Evolutionary conservation across 2,888 invertebrate genomes (phyloP), one percentile per base, ranked within the genome.

Genomic region (Apamea epomidion): DNA sequence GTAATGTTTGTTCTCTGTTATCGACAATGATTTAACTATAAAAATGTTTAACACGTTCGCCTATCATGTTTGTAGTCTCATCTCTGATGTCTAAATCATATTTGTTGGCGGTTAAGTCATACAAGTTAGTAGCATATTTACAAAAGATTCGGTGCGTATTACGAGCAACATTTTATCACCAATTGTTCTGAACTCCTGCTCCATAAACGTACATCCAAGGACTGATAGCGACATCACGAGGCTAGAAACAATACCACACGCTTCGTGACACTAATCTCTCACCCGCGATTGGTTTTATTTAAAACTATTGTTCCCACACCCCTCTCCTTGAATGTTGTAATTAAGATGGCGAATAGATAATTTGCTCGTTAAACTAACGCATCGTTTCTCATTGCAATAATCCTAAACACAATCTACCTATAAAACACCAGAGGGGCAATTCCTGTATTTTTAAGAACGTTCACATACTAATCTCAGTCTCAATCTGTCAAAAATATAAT

Each of bases 1-100:
- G 87, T 89, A 82, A 86, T 85, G 75, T 86, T 87, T 91, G 86
- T 86, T 73, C 32, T 70, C 42, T 82, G 78, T 88, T 81, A 88
- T 80, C 80, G 69, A n/a, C 64, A 58, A 83, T 80, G 87, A 83
- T 87, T 87, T 88, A 78, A 78, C 68, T 85, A 84, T 83, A 68
- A 75, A 87, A 82, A 86, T 88, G 88, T 86, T 76, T 78, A 75
- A 85, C 86, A 88, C 45, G 75, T 21, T 64, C 58, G 37, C 64
- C 70, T 85, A 76, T 86, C 88, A 65, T 58, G 29, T 67, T 51
- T 68, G 54, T 75, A 77, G 74, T 3, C 21, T 75, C 45, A 75
- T 75, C 69, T 77, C 25, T 73, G 54, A 60, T 64, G 75, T 72
- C 64, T 85, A 14, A 42, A 75, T 78, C 48, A 51, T n/a, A 45